These are phyloP conservation scores for Clitarchus hookeri DNA, from an alignment of 2,888 invertebrate species.

Conservation along the genomic window DNA sequence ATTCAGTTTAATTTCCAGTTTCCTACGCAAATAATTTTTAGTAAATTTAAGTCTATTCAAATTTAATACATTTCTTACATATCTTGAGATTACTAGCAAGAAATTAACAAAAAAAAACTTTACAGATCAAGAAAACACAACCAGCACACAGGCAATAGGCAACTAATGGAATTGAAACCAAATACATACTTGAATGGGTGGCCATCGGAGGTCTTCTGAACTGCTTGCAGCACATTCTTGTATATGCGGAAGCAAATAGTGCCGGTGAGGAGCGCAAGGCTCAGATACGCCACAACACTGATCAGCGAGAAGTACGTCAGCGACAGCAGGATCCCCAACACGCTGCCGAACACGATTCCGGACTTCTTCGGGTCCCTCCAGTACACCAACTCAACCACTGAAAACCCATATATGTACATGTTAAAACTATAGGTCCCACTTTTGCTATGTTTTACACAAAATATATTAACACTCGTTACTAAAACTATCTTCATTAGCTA, in stretches of 20 bases:
- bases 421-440: too few species aligned
- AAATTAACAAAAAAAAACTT: too few species aligned
- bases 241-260: constrained; percentile 95
- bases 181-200: constrained; percentile 94
- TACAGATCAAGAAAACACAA: neutral
- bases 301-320: constrained; percentile 95
- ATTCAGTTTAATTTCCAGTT: too few species aligned
- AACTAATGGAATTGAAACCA: neutral
- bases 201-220: constrained; percentile 95
- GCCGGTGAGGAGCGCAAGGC: constrained; percentile 81
- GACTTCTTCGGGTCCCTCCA: constrained; percentile 97
- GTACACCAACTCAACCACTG: constrained; percentile 94
- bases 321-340: constrained; percentile 86
- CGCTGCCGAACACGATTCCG: constrained; percentile 89
- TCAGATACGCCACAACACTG: constrained; percentile 91
- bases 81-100: too few species aligned
- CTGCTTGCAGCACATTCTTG: constrained; percentile 92
- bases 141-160: too few species aligned
- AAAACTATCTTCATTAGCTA: too few species aligned
- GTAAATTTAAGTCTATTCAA: too few species aligned
- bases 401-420: constrained; percentile 40
- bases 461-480: too few species aligned
- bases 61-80: too few species aligned
- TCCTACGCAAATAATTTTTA: too few species aligned
- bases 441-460: too few species aligned